Conservation (phyloP, 2,797 vertebrate genomes). For the Moxostoma hubbsi region DNA sequence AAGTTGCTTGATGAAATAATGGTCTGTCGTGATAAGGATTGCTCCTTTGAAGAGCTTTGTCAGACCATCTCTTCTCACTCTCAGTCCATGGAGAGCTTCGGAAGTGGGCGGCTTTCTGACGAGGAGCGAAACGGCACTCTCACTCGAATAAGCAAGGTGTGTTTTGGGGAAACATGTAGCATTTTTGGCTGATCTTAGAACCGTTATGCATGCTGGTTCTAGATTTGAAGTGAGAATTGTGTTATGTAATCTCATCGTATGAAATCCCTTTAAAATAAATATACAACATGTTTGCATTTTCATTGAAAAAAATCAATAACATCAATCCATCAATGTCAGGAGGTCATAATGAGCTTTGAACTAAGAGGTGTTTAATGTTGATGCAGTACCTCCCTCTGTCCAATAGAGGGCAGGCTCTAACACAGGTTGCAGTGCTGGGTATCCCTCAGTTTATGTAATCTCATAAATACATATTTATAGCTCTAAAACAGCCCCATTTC, state of each 20-base stretch:
- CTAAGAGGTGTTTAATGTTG: not conserved
- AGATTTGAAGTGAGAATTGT: not conserved
- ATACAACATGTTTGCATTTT: not conserved
- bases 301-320: not conserved
- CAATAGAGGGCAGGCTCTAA: slow-evolving; percentile 47
- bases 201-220: not conserved
- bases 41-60: slow-evolving; percentile 95
- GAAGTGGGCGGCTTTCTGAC: slow-evolving; percentile 85
- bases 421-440: not conserved
- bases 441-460: slow-evolving; percentile 54
- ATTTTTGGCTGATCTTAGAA: not conserved
- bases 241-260: not conserved
- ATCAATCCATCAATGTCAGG: not conserved
- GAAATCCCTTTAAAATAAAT: not conserved
- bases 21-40: slow-evolving; percentile 93
- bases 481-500: slow-evolving; percentile 19
- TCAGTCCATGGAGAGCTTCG: slow-evolving; percentile 91
- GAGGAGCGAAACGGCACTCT: slow-evolving; percentile 90
- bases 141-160: slow-evolving; percentile 79
- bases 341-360: not conserved
- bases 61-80: slow-evolving; percentile 90
- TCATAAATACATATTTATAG: slow-evolving; percentile 53
- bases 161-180: not conserved
- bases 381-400: slow-evolving; percentile 19
- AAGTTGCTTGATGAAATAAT: slow-evolving; percentile 96